Evolutionary conservation across 2,888 invertebrate genomes (phyloP).

Genomic region (Stenchaetothrips biformis): DNA sequence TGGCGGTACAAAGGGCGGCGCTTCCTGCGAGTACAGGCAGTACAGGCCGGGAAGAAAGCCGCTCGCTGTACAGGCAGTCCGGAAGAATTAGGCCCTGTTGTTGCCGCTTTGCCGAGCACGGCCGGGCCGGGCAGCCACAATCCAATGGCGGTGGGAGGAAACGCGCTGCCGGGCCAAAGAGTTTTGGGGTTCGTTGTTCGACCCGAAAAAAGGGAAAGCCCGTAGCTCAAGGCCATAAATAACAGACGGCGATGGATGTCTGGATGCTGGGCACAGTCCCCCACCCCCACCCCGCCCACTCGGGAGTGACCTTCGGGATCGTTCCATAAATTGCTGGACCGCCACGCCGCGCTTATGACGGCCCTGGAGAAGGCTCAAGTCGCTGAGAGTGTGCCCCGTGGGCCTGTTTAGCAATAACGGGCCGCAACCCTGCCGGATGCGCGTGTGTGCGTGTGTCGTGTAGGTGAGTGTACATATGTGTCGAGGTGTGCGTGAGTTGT

Average conservation of each 20-base stretch:
- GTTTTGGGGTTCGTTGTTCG: neutral
- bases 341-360: no score
- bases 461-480: no score
- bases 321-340: no score
- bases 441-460: neutral
- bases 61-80: no score
- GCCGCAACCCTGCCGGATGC: neutral
- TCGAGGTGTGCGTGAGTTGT: no score
- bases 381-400: neutral
- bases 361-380: neutral
- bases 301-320: neutral
- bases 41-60: no score
- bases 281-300: neutral
- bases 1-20: no score
- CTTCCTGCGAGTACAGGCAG: no score
- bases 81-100: no score
- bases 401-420: neutral
- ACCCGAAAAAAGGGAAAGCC: neutral
- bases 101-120: neutral
- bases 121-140: neutral
- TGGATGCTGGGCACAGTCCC: neutral
- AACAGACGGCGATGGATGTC: neutral
- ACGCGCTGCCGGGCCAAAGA: neutral
- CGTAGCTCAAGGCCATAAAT: neutral
- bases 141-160: neutral